Conservation (phyloP, 1,140 invertebrate genomes). For the Oncopeltus fasciatus region DNA sequence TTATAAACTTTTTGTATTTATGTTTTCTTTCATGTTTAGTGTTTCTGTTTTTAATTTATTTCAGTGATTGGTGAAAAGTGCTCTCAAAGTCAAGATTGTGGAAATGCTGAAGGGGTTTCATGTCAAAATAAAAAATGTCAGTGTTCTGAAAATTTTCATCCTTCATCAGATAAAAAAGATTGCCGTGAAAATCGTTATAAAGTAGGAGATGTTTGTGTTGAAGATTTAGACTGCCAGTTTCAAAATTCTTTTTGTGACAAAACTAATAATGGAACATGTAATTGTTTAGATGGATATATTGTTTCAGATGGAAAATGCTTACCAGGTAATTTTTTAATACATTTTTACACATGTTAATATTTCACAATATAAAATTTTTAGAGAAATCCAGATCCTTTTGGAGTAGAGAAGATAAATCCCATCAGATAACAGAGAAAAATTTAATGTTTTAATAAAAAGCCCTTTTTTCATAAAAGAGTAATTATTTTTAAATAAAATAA, state of each 20-base stretch:
- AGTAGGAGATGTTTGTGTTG: conserved; percentile 22
- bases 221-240: conserved; percentile 19
- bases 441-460: too few species aligned
- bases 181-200: conserved; percentile 16
- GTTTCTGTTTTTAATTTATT: too few species aligned
- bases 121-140: not conserved
- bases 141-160: not conserved
- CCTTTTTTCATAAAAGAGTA: too few species aligned
- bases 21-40: too few species aligned
- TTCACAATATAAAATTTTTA: too few species aligned
- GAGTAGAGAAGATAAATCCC: too few species aligned
- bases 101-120: not conserved
- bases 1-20: too few species aligned
- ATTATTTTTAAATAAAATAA: too few species aligned
- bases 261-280: conserved; percentile 13
- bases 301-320: not conserved
- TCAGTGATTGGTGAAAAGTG: conserved; percentile 11
- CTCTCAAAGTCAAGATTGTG: conserved; percentile 1
- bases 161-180: not conserved
- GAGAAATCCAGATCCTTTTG: too few species aligned
- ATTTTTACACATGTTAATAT: not conserved
- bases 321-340: not conserved
- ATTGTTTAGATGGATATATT: conserved; percentile 20
- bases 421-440: too few species aligned
- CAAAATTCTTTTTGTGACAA: conserved; percentile 18